Evolutionary conservation across 1,140 invertebrate species (phyloP), one percentile per base, ranked within the genome.

Genomic region (Sogatella furcifera): DNA sequence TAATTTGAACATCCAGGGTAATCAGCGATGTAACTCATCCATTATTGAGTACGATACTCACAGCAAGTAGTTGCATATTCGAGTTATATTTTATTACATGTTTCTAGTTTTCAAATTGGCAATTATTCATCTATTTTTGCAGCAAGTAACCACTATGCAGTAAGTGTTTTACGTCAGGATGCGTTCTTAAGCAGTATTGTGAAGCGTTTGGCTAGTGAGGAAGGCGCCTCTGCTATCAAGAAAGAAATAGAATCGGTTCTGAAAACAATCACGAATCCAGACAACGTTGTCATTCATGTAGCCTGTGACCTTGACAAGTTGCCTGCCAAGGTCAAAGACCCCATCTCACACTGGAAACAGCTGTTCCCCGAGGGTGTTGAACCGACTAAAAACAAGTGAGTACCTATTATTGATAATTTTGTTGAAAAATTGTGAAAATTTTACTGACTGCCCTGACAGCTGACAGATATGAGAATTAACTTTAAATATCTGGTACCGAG

Each of bases 131-230:
- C 5, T 38, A 38, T 38, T 49, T 24, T 61, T 70, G 55, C 73
- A 83, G 87, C 89, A 59, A 89, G 82, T 66, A 94, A 93, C 71
- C 72, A 83, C 61, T 81, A 82, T 67, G 75, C 80, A 55, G 78
- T 77, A 52, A 85, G 83, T 56, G 79, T 91, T 61, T 69, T 93
- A 11, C 76, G 83, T 0, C 91, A 95, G 68, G 83, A 86, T 46
- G 82, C 81, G 55, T 93, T 94, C 70, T 76, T 95, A 6, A 82
- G 78, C 13, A 76, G 82, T 28, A 62, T 92, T 0, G 64, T 86
- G 1, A 75, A 81, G 52, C 74, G 76, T 58, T 68, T 92, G 6
- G 78, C 81, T 2, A 72, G 74, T 5, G 11, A 53, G 9, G 73
- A 75, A 0, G 72, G 80, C 15, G 76, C 74, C 78, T 17, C 69